phyloP scores from a whole-genome alignment of 2,113 vertebrate genomes.

The Puntigrus tetrazona region DNA sequence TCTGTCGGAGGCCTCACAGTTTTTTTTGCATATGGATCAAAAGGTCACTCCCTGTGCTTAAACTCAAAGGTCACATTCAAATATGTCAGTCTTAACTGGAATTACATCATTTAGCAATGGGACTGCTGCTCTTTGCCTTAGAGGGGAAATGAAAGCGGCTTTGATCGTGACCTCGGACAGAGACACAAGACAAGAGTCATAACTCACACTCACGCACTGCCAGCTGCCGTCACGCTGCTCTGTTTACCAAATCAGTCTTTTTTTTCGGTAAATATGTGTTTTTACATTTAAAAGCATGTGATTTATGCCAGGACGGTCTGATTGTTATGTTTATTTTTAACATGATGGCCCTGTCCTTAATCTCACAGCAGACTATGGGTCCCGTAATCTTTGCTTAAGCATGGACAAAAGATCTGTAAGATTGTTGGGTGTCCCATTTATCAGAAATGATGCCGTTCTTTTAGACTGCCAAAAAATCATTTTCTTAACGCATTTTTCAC shows the following conservation, averaged over 20 bases:
- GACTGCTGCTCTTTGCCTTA: neutral
- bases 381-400: neutral
- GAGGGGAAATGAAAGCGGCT: slow-evolving; percentile 30
- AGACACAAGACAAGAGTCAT: slow-evolving; percentile 15
- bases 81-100: slow-evolving; percentile 29
- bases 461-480: neutral
- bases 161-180: slow-evolving; percentile 26
- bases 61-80: slow-evolving; percentile 31
- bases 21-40: slow-evolving; percentile 35
- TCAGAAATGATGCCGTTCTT: neutral
- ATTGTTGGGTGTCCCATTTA: neutral
- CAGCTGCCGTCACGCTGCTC: neutral
- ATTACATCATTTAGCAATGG: slow-evolving; percentile 37
- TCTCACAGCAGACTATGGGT: neutral
- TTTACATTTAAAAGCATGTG: neutral
- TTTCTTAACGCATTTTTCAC: too few relatives aligned
- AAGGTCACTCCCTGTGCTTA: neutral
- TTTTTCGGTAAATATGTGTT: neutral
- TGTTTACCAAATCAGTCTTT: neutral
- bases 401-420: neutral
- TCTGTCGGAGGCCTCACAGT: slow-evolving; percentile 28
- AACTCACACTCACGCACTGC: slow-evolving; percentile 22
- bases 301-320: neutral
- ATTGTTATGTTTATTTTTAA: neutral
- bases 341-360: neutral